Evolutionary conservation across 2,113 vertebrate species (phyloP).

Genomic region (Oreotragus oreotragus): DNA sequence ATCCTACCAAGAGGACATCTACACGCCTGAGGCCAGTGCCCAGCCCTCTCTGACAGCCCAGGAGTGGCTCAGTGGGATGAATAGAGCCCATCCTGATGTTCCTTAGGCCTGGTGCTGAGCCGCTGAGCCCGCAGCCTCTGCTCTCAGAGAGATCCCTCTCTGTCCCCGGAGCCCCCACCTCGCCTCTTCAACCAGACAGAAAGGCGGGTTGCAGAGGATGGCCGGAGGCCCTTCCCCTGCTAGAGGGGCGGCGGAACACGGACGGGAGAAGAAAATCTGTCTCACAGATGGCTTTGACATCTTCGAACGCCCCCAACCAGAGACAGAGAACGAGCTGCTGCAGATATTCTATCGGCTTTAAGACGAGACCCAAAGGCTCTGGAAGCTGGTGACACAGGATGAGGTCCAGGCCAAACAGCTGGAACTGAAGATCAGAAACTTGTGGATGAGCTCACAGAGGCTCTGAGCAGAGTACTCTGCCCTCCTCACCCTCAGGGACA

Average conservation of each 20-base stretch:
- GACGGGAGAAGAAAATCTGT: constrained; percentile 42
- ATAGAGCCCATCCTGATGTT: constrained; percentile 92
- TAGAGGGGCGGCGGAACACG: constrained; percentile 49
- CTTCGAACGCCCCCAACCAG: no score
- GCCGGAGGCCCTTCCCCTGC: constrained; percentile 59
- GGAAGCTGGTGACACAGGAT: constrained; percentile 86
- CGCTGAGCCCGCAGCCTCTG: constrained; percentile 57
- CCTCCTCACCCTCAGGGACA: constrained; percentile 58
- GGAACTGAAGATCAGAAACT: constrained; percentile 91
- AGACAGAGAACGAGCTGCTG: constrained; percentile 93
- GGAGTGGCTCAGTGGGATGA: constrained; percentile 89
- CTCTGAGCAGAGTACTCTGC: constrained; percentile 70
- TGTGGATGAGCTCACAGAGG: constrained; percentile 67
- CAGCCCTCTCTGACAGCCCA: constrained; percentile 87
- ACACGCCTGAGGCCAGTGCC: constrained; percentile 89
- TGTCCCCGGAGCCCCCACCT: constrained; percentile 1
- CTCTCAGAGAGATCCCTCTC: constrained; percentile 63
- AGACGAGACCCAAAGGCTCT: constrained; percentile 91
- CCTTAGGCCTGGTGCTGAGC: constrained; percentile 87
- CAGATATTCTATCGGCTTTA: constrained; percentile 92
- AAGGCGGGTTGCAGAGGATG: constrained; percentile 45
- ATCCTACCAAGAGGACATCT: constrained; percentile 97
- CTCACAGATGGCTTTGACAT: no score
- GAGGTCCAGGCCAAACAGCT: constrained; percentile 90
- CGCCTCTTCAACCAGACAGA: constrained; percentile 5